Conservation (phyloP, 2,113 vertebrate species). For the Hydrochoerus hydrochaeris region DNA sequence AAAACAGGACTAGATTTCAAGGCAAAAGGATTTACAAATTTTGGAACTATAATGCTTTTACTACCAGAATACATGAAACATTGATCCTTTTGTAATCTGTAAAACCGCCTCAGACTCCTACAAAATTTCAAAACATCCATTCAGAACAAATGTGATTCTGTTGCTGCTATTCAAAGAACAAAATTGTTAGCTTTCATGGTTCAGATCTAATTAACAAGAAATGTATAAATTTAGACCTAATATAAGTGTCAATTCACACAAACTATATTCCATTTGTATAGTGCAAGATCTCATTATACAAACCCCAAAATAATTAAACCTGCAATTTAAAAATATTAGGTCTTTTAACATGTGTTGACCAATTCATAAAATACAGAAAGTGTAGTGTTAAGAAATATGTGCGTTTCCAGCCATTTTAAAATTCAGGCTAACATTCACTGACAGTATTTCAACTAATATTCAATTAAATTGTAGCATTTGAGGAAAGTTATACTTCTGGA, state of each 20-base stretch:
- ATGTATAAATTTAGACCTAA: background rate
- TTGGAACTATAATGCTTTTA: slow-evolving; percentile 68
- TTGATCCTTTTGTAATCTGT: slow-evolving; percentile 76
- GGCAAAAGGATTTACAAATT: slow-evolving; percentile 78
- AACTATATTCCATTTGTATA: background rate
- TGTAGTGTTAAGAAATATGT: background rate
- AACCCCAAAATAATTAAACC: background rate
- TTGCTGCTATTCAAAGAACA: slow-evolving; percentile 3
- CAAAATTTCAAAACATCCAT: slow-evolving; percentile 13
- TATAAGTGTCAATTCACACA: background rate
- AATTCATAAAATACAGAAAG: slow-evolving; percentile 54
- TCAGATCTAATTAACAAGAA: background rate
- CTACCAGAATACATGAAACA: slow-evolving; percentile 72
- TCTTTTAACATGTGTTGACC: slow-evolving; percentile 30
- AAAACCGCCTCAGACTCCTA: slow-evolving; percentile 78
- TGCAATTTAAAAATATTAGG: slow-evolving; percentile 34
- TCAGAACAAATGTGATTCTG: slow-evolving; percentile 38
- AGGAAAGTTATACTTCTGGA: slow-evolving; percentile 1
- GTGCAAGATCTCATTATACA: background rate
- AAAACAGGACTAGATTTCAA: slow-evolving; percentile 77
- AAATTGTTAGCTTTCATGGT: background rate
- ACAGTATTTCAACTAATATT: slow-evolving; percentile 52
- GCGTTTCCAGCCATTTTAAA: slow-evolving; percentile 43
- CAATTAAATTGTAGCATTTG: slow-evolving; percentile 58
- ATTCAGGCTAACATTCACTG: background rate